A percentile compares a stretch with the other conserved stretches of the same genome.
Evolutionary conservation across 2,888 invertebrate species (phyloP).

Genomic region (Metallyticus violacea): DNA sequence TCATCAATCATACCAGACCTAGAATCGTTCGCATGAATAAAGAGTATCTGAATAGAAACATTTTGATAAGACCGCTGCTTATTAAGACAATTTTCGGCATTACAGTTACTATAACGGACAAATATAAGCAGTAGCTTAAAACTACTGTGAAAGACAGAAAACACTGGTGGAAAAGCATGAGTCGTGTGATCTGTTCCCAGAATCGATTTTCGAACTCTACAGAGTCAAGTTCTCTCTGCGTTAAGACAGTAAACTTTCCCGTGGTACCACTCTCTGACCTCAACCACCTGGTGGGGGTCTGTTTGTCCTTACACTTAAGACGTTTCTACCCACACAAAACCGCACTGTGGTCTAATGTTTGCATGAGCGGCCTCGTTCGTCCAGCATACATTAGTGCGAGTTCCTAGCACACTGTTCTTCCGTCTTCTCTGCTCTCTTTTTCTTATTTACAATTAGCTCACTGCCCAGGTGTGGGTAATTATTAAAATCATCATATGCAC

Average conservation of each 20-base stretch:
- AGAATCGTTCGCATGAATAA: too few relatives aligned
- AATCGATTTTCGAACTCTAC: not conserved
- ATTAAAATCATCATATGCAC: too few relatives aligned
- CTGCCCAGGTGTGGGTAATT: not conserved
- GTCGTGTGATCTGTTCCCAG: too few relatives aligned
- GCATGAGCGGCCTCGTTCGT: too few relatives aligned
- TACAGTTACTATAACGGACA: too few relatives aligned
- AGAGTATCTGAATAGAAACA: too few relatives aligned
- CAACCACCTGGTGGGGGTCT: not conserved
- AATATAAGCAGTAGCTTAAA: not conserved
- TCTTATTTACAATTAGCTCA: not conserved
- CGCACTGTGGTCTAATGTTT: not conserved
- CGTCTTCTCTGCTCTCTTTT: not conserved
- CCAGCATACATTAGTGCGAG: not conserved
- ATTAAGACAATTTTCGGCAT: too few relatives aligned
- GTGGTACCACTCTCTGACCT: not conserved
- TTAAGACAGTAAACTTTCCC: not conserved
- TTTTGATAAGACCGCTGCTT: too few relatives aligned
- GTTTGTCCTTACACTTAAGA: not conserved
- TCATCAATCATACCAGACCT: too few relatives aligned
- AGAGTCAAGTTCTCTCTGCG: too few relatives aligned
- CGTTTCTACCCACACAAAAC: not conserved
- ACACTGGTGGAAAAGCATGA: too few relatives aligned
- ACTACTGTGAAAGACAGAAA: not conserved
- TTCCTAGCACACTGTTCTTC: not conserved